Conservation (phyloP, 1,140 invertebrate species). For the Lordiphosa collinella region DNA sequence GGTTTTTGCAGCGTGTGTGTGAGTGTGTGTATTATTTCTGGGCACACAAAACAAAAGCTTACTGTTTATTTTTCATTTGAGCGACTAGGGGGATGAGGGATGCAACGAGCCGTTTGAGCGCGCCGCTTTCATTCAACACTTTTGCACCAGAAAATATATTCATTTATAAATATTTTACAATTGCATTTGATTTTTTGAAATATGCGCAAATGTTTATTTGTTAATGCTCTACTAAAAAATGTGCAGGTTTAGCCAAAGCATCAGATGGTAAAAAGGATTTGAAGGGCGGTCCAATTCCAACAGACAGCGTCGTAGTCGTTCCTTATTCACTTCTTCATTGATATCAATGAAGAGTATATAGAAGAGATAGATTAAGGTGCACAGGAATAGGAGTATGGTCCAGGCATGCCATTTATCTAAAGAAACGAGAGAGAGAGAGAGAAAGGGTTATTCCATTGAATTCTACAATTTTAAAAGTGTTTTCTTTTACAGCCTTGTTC, state of each 20-base stretch:
- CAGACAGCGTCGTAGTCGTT: conserved; percentile 21
- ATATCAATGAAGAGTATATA: conserved; percentile 29
- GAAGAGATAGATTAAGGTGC: conserved; percentile 3
- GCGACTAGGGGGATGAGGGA: conserved; percentile 1
- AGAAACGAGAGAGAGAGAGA: neutral
- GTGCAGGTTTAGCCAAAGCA: conserved; percentile 12
- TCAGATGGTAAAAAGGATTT: conserved; percentile 24
- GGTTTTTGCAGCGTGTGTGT: conserved; percentile 20
- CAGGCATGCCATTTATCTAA: conserved; percentile 6
- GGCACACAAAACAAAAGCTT: conserved; percentile 55
- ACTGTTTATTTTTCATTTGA: conserved; percentile 72
- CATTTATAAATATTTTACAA: conserved; percentile 67
- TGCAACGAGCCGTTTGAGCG: conserved; percentile 45
- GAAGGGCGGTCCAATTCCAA: neutral
- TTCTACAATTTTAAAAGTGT: too few species aligned
- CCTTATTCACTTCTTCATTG: conserved; percentile 1
- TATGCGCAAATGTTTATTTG: conserved; percentile 4
- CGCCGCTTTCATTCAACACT: conserved; percentile 55
- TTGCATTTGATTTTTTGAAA: conserved; percentile 18
- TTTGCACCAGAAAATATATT: conserved; percentile 44
- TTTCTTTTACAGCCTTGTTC: too few species aligned
- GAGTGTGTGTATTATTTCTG: conserved; percentile 41
- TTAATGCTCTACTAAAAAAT: conserved; percentile 24
- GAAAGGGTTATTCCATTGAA: neutral
- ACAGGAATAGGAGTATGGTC: conserved; percentile 3